Percentiles rank a stretch among this genome's conserved stretches.
Conservation (phyloP, 2,797 vertebrate species). For the Botia almorhae region DNA sequence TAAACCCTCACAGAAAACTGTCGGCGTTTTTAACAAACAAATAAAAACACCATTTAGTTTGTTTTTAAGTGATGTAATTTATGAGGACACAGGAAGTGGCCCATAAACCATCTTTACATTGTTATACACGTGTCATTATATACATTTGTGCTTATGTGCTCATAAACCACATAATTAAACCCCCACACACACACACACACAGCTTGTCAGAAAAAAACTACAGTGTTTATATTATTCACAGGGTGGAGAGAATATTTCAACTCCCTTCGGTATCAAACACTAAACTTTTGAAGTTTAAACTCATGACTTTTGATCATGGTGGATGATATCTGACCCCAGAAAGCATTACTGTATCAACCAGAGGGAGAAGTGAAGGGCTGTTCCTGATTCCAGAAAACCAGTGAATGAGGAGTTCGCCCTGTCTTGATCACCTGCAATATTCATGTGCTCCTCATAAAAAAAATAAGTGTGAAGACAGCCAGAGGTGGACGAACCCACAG, state of each 20-base stretch:
- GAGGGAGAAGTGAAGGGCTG: neutral
- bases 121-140: no score
- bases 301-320: no score
- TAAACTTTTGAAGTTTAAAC: neutral
- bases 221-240: neutral
- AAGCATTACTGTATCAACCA: neutral
- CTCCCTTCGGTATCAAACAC: neutral
- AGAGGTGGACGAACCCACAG: neutral
- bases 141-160: neutral
- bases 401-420: slow-evolving; percentile 3
- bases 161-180: no score
- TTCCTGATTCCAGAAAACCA: neutral
- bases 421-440: slow-evolving; percentile 59
- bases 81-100: no score
- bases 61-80: no score
- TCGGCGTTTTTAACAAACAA: no score
- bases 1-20: no score
- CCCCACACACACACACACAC: slow-evolving; percentile 5
- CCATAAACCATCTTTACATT: no score
- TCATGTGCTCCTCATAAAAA: slow-evolving; percentile 55
- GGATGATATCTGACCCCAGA: neutral
- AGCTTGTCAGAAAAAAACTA: slow-evolving; percentile 32
- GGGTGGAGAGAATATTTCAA: neutral
- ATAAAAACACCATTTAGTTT: no score
- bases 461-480: slow-evolving; percentile 24